Evolutionary conservation across 2,888 invertebrate species (phyloP), one percentile per base, ranked within the genome.

Genomic region (Leucophora obtusa): DNA sequence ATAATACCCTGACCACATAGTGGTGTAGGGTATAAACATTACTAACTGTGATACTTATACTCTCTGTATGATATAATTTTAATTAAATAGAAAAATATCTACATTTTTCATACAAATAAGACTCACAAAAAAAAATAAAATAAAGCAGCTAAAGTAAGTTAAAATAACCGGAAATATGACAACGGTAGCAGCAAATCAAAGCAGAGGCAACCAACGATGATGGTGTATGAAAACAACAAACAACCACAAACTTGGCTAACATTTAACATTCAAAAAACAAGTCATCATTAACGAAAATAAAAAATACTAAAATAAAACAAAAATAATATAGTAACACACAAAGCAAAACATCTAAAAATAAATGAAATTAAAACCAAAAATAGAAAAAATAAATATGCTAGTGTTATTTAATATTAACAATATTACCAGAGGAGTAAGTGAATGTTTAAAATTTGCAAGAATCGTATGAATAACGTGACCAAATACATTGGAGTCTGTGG

Each of bases 151-250:
- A 53, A 54, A 69, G 50, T 69, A 62, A 60, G 70, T 62, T 74
- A 58, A 79, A 75, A 72, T 68, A 75, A 75, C 68, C 75, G 75
- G 79, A 80, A 75, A 80, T 72, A 71, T 62, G 60, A 75, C 71
- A 76, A 63, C 63, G 63, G 63, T 38, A 69, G 56, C 62, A 69
- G 24, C 33, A 54, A 38, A 47, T 17, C 10, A 54, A 7, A 68
- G 68, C 69, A 63, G 63, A 50, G 35, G 8, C 56, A 47, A 47
- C 43, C 43, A n/a, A n/a, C 43, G 14, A 47, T n/a, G 43, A 47
- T 28, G 14, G 8, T 2, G n/a, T 47, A 47, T 47, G 43, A 4
- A 24, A 18, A 17, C 28, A 24, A 6, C 11, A 14, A 58, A 58
- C 43, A 47, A 21, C 59, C 14, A 54, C 24, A 21, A 60, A 54